Percentiles rank a stretch among this genome's conserved stretches.
Evolutionary conservation across 2,888 invertebrate species (phyloP).

Genomic region (Nemoura dubitans): DNA sequence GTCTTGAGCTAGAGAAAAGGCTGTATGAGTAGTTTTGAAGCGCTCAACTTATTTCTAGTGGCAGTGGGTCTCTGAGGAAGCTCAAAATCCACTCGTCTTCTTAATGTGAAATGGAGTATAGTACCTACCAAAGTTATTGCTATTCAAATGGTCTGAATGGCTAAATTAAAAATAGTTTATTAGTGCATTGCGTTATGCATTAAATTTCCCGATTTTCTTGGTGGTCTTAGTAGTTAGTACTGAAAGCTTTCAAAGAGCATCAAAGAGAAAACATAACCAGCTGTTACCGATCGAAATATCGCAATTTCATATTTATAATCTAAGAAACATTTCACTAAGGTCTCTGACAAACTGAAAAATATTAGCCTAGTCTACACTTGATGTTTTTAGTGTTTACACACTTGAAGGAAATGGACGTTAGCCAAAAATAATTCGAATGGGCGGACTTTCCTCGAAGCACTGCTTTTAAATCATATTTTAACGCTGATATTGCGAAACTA

Average conservation of each 20-base stretch:
- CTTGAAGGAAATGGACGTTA: not conserved
- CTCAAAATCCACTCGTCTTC: too few relatives aligned
- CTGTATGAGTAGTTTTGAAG: too few relatives aligned
- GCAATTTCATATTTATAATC: not conserved
- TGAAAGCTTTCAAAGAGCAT: not conserved
- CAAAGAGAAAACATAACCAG: not conserved
- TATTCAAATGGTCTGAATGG: not conserved
- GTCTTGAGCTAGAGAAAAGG: too few relatives aligned
- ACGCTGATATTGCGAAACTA: not conserved
- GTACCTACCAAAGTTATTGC: not conserved
- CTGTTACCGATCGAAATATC: not conserved
- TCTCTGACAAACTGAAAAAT: not conserved
- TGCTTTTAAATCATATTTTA: not conserved
- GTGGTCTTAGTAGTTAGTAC: not conserved
- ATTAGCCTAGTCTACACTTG: not conserved
- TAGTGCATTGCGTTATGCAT: not conserved
- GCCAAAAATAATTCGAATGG: not conserved
- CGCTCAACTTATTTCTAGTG: too few relatives aligned
- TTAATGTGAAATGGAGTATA: too few relatives aligned
- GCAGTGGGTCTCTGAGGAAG: too few relatives aligned
- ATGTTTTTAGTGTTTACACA: not conserved
- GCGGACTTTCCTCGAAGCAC: not conserved
- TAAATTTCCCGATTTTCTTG: not conserved
- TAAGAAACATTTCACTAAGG: not conserved
- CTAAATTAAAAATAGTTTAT: not conserved